Conservation (phyloP, 2,888 invertebrate genomes). For the Idaea straminata region DNA sequence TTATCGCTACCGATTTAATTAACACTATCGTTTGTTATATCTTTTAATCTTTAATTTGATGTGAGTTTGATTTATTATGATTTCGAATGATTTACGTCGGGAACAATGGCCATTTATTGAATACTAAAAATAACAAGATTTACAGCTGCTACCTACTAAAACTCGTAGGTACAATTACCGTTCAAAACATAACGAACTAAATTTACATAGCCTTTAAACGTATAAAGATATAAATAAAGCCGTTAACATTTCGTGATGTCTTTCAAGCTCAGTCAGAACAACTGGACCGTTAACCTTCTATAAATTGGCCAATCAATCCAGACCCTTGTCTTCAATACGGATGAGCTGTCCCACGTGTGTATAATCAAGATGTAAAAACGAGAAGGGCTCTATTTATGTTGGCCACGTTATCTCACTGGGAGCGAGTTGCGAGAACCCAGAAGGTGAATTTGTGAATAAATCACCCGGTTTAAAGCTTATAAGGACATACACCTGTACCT, state of each 20-base stretch:
- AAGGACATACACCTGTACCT: slow-evolving; percentile 55
- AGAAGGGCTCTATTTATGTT: slow-evolving; percentile 41
- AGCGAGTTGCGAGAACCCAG: slow-evolving; percentile 36
- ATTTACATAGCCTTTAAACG: slow-evolving; percentile 15
- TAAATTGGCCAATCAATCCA: slow-evolving; percentile 47
- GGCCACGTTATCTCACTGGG: slow-evolving; percentile 43
- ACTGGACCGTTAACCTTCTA: slow-evolving; percentile 48
- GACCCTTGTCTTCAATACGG: slow-evolving; percentile 27
- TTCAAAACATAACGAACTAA: slow-evolving; percentile 10
- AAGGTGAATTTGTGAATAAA: slow-evolving; percentile 60
- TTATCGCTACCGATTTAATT: slow-evolving; percentile 1
- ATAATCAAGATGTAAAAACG: slow-evolving; percentile 34
- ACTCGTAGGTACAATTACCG: not conserved
- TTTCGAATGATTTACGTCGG: not conserved
- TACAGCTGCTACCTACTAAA: not conserved
- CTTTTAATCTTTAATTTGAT: not conserved
- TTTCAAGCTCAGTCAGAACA: slow-evolving; percentile 33
- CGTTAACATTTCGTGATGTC: slow-evolving; percentile 29
- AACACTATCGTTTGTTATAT: not conserved
- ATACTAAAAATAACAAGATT: not conserved
- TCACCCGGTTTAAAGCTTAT: slow-evolving; percentile 49
- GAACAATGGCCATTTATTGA: not conserved
- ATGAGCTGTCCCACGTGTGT: slow-evolving; percentile 28
- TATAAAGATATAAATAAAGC: slow-evolving; percentile 30
- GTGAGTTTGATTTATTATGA: not conserved